phyloP scores from a whole-genome alignment of 1,140 invertebrate species.

The Platorchestia sp. region DNA sequence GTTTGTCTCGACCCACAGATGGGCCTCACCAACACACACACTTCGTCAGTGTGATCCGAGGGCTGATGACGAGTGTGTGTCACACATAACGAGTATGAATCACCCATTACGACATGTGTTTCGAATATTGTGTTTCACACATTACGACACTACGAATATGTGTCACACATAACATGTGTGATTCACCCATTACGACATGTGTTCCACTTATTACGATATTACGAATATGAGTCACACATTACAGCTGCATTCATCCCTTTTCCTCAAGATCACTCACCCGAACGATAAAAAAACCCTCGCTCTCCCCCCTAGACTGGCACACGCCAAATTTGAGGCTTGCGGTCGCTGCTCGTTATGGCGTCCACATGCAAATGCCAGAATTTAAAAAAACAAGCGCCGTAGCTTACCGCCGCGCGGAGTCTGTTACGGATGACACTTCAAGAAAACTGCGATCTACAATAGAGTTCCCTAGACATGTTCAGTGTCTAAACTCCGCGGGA shows the following conservation, averaged over 20 bases:
- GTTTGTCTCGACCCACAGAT: neutral
- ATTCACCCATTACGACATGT: neutral
- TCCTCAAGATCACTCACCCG: neutral
- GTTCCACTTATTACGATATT: too few species aligned
- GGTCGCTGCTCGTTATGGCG: neutral
- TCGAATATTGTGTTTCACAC: too few species aligned
- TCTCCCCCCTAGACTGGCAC: neutral
- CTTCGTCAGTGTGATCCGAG: too few species aligned
- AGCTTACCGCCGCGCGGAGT: neutral
- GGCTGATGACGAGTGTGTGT: neutral
- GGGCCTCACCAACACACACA: neutral
- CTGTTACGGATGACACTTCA: neutral
- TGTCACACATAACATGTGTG: too few species aligned
- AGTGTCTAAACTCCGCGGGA: neutral
- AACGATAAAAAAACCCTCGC: neutral
- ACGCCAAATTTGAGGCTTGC: neutral
- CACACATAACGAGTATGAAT: too few species aligned
- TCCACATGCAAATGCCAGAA: neutral
- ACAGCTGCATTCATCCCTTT: neutral
- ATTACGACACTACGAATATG: too few species aligned
- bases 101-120: too few species aligned
- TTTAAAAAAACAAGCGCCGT: neutral
- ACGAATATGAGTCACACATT: too few species aligned
- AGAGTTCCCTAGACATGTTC: neutral
- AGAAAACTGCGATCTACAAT: neutral